Evolutionary conservation across 2,113 vertebrate genomes (phyloP).

Genomic region (Petaurus breviceps): DNA sequence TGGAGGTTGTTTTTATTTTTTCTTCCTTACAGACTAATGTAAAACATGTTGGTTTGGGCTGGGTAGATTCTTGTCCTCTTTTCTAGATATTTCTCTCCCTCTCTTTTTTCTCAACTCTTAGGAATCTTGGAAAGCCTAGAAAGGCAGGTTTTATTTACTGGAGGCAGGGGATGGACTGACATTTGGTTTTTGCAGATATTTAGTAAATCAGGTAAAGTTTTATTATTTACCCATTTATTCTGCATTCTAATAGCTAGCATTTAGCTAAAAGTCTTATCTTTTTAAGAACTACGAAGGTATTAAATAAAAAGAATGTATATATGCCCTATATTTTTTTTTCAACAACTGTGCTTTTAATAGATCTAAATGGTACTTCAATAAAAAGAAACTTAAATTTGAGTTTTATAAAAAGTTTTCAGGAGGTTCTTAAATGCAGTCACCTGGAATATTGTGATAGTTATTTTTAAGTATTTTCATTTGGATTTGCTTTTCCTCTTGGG

Average conservation of each 20-base stretch:
- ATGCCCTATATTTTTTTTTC: constrained; percentile 72
- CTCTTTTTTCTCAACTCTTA: background rate
- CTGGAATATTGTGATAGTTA: constrained; percentile 54
- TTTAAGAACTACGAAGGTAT: constrained; percentile 77
- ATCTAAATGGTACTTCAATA: constrained; percentile 79
- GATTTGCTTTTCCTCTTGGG: background rate
- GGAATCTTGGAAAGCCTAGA: constrained; percentile 43
- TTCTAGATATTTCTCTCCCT: constrained; percentile 14
- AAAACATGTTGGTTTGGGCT: background rate
- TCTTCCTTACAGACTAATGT: background rate
- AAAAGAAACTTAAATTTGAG: constrained; percentile 66
- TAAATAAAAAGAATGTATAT: constrained; percentile 74
- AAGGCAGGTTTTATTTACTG: constrained; percentile 60
- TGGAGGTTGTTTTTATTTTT: background rate
- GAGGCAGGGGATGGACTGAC: constrained; percentile 45
- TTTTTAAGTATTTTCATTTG: constrained; percentile 64
- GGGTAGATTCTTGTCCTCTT: background rate
- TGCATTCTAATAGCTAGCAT: constrained; percentile 79
- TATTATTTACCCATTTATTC: constrained; percentile 81
- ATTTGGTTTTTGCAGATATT: constrained; percentile 76
- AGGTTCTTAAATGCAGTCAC: constrained; percentile 66
- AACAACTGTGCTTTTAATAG: constrained; percentile 25
- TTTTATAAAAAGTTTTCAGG: constrained; percentile 78
- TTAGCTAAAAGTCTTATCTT: constrained; percentile 73
- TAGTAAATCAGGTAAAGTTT: constrained; percentile 77